Percentiles rank a stretch among this genome's conserved stretches.
phyloP scores from a whole-genome alignment of 2,888 invertebrate species.

The Drosophila greeni region DNA sequence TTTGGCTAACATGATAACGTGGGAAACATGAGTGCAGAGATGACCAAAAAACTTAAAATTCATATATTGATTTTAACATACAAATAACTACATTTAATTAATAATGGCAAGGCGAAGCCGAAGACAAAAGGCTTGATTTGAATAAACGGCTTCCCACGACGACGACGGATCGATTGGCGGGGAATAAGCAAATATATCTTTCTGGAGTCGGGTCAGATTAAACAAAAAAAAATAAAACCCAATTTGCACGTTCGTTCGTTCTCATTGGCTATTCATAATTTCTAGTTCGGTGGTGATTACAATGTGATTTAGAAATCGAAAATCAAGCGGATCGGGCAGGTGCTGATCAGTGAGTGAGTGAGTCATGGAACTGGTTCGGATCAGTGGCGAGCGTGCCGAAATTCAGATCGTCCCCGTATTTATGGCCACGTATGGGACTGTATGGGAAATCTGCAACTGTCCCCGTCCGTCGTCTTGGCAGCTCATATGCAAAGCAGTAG shows the following conservation, averaged over 20 bases:
- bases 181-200: slow-evolving; percentile 12
- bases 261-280: slow-evolving; percentile 69
- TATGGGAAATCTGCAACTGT: slow-evolving; percentile 45
- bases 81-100: slow-evolving; percentile 72
- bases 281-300: slow-evolving; percentile 55
- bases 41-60: slow-evolving; percentile 51
- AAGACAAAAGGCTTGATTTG: slow-evolving; percentile 64
- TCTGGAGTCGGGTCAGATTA: slow-evolving; percentile 6
- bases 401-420: slow-evolving; percentile 55
- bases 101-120: slow-evolving; percentile 53
- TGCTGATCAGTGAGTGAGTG: slow-evolving; percentile 10
- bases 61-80: slow-evolving; percentile 64
- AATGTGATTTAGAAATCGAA: slow-evolving; percentile 51
- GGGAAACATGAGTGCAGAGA: slow-evolving; percentile 58
- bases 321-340: slow-evolving; percentile 28
- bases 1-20: slow-evolving; percentile 63
- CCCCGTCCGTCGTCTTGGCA: slow-evolving; percentile 37
- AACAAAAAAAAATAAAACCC: slow-evolving; percentile 16
- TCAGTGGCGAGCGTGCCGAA: slow-evolving; percentile 57
- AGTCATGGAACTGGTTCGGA: slow-evolving; percentile 36
- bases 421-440: slow-evolving; percentile 36
- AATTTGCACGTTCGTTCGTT: slow-evolving; percentile 53
- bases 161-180: slow-evolving; percentile 42
- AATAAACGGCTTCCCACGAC: slow-evolving; percentile 72
- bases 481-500: slow-evolving; percentile 68